These are phyloP conservation scores for Dreissena rostriformis DNA, from an alignment of 1,140 invertebrate species.

Conservation along the genomic window DNA sequence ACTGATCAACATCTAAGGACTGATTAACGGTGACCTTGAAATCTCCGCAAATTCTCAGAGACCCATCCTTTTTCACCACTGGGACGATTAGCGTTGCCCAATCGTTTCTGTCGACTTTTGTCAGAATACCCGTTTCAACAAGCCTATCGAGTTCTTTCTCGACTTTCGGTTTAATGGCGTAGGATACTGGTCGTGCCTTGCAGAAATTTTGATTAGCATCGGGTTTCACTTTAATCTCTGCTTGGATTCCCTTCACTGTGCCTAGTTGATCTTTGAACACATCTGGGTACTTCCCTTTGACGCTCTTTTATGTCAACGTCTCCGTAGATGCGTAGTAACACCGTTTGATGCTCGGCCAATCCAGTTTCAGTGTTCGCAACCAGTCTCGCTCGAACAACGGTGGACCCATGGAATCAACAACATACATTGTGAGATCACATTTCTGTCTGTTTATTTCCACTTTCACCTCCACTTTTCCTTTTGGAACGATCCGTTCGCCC, in stretches of 20 bases:
- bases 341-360: background rate
- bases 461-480: background rate
- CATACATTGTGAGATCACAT: background rate
- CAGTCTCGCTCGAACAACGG: slow-evolving; percentile 9
- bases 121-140: slow-evolving; percentile 58
- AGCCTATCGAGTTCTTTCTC: slow-evolving; percentile 44
- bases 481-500: background rate
- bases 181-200: slow-evolving; percentile 72
- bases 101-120: slow-evolving; percentile 57
- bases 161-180: slow-evolving; percentile 71
- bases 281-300: background rate
- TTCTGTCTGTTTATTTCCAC: background rate
- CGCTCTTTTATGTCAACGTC: background rate
- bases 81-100: slow-evolving; percentile 80
- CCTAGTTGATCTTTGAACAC: slow-evolving; percentile 39
- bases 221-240: slow-evolving; percentile 35
- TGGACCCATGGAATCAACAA: background rate
- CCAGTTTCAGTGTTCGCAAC: background rate
- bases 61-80: slow-evolving; percentile 76
- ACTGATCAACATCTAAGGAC: slow-evolving; percentile 20
- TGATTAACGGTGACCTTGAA: slow-evolving; percentile 73
- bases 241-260: slow-evolving; percentile 42
- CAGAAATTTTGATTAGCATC: slow-evolving; percentile 39
- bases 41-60: slow-evolving; percentile 78
- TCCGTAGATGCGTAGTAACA: background rate